These are phyloP conservation scores for Ptilodon capucinus DNA, from an alignment of 2,888 invertebrate species.

Conservation along the genomic window DNA sequence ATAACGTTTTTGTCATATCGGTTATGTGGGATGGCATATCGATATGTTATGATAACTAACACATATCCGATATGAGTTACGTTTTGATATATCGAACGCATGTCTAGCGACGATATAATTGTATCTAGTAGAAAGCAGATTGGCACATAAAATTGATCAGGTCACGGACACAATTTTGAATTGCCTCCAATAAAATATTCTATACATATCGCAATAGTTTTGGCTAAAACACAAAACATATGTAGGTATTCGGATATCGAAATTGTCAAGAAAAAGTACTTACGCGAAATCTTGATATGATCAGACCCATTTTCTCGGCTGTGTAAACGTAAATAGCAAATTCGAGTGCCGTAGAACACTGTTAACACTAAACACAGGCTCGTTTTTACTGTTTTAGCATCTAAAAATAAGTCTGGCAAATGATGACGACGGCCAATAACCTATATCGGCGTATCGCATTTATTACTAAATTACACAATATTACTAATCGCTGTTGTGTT, in stretches of 20 bases:
- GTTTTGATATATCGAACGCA: too few relatives aligned
- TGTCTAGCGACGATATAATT: too few relatives aligned
- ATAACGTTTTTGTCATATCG: too few relatives aligned
- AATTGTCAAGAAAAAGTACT: conserved; percentile 56
- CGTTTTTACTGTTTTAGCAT: conserved; percentile 49
- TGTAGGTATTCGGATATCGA: conserved; percentile 26
- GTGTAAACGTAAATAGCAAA: conserved; percentile 26
- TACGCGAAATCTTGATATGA: conserved; percentile 87
- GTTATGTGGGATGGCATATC: too few relatives aligned
- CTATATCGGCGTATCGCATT: conserved; percentile 55
- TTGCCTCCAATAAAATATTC: conserved; percentile 63
- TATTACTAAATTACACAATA: conserved; percentile 39
- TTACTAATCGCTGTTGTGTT: conserved; percentile 18
- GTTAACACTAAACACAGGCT: conserved; percentile 44
- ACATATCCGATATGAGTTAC: too few relatives aligned
- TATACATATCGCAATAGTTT: conserved; percentile 66
- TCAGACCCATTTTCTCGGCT: conserved; percentile 82
- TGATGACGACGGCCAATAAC: conserved; percentile 71
- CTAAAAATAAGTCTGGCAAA: conserved; percentile 73
- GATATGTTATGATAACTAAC: too few relatives aligned
- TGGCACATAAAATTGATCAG: conserved; percentile 32
- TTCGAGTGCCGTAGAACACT: conserved; percentile 39
- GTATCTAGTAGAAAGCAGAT: conserved; percentile 4
- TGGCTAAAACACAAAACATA: conserved; percentile 63
- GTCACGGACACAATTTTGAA: conserved; percentile 67